These are phyloP conservation scores for Archivesica marissinica DNA, from an alignment of 1,140 invertebrate species.

Conservation along the genomic window DNA sequence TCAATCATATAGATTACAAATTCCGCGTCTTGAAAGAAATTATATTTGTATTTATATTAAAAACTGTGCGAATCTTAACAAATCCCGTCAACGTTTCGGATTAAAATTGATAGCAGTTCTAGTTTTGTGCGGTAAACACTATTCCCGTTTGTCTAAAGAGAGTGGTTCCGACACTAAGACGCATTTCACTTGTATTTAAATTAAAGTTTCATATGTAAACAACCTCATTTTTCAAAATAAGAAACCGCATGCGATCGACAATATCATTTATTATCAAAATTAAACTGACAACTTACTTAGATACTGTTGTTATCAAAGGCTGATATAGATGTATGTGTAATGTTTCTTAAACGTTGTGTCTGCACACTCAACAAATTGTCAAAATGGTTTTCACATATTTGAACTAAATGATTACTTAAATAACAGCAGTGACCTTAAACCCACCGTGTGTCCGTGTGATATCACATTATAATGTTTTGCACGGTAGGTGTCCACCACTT, in stretches of 20 bases:
- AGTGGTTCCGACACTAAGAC: too few species aligned
- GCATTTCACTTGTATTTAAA: too few species aligned
- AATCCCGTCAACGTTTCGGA: background rate
- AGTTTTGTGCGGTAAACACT: background rate
- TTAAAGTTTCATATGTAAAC: too few species aligned
- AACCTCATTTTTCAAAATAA: too few species aligned
- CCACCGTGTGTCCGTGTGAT: conserved; percentile 7
- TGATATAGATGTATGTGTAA: background rate
- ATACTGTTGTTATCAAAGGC: conserved; percentile 3
- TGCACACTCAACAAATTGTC: background rate
- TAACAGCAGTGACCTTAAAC: too few species aligned
- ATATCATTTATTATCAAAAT: too few species aligned
- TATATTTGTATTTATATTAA: conserved; percentile 3
- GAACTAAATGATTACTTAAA: too few species aligned
- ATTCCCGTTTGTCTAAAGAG: too few species aligned
- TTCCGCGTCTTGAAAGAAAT: background rate
- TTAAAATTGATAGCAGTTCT: too few species aligned
- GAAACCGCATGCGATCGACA: too few species aligned
- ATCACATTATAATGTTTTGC: conserved; percentile 24
- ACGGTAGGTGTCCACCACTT: conserved; percentile 2
- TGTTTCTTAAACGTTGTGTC: background rate
- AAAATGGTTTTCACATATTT: too few species aligned
- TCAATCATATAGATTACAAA: background rate
- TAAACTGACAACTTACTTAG: too few species aligned
- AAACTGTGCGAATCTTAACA: background rate